phyloP scores from a whole-genome alignment of 2,113 vertebrate species.

The Ceyx cyanopectus region DNA sequence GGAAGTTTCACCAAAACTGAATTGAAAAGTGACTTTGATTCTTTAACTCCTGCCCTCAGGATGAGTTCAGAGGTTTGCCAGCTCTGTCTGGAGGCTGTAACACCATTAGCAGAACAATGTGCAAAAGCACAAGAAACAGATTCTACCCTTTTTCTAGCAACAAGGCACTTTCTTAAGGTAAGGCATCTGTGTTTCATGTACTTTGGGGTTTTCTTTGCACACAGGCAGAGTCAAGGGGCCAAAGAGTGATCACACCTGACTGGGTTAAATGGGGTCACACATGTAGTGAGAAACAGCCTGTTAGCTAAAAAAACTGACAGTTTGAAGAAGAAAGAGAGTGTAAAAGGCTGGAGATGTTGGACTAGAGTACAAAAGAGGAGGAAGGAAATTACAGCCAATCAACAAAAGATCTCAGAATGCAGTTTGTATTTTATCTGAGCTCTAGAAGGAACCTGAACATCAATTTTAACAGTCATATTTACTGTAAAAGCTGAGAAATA shows the following conservation, averaged over 20 bases:
- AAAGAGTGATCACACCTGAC: background rate
- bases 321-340: background rate
- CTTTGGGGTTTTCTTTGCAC: background rate
- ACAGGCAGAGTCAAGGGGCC: background rate
- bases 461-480: background rate
- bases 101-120: conserved; percentile 95
- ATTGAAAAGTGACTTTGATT: background rate
- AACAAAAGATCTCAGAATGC: background rate
- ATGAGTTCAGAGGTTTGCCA: conserved; percentile 98
- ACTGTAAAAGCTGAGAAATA: background rate
- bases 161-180: conserved; percentile 98
- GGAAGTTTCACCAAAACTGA: background rate
- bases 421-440: background rate
- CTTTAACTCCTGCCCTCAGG: conserved; percentile 73
- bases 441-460: background rate
- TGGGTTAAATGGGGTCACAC: background rate
- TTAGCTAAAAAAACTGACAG: background rate
- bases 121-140: conserved; percentile 97
- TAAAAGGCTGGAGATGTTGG: background rate
- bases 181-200: background rate
- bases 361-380: background rate
- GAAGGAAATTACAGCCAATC: background rate
- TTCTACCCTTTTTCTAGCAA: conserved; percentile 93
- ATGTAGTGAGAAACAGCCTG: background rate
- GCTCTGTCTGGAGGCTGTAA: conserved; percentile 95